Percentiles rank a stretch among this genome's conserved stretches.
Conservation (phyloP, 2,113 vertebrate species). For the Cyrtonyx montezumae region DNA sequence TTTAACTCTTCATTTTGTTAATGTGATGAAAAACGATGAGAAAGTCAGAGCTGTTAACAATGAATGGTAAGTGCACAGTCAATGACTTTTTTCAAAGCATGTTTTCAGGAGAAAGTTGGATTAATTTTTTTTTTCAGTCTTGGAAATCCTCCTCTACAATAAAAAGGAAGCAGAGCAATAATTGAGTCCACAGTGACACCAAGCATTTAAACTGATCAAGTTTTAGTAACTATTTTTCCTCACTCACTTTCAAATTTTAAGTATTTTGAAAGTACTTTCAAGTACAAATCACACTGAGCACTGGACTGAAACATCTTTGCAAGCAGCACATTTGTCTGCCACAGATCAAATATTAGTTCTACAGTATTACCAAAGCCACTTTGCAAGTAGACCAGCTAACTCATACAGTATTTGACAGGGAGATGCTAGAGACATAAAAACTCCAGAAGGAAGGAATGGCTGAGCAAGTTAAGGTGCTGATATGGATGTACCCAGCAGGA, state of each 20-base stretch:
- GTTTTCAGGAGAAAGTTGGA: slow-evolving; percentile 16
- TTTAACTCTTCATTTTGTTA: not conserved
- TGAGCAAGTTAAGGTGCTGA: not conserved
- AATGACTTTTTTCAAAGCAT: slow-evolving; percentile 11
- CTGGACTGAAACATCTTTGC: not conserved
- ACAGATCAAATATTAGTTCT: not conserved
- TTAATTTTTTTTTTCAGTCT: slow-evolving; percentile 26
- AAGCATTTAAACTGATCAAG: not conserved
- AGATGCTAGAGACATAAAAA: not conserved
- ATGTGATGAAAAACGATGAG: not conserved
- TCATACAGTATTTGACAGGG: not conserved
- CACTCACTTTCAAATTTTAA: not conserved
- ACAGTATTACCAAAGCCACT: not conserved
- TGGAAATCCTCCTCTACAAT: not conserved
- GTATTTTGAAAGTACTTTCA: not conserved
- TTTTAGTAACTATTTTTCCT: not conserved
- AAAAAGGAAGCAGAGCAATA: not conserved
- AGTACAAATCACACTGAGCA: not conserved
- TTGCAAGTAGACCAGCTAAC: not conserved
- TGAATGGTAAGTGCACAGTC: not conserved
- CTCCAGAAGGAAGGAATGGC: not conserved
- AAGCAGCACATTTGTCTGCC: not conserved
- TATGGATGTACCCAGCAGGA: not conserved
- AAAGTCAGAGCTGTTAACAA: not conserved
- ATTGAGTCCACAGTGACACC: not conserved